Evolutionary conservation across 2,797 vertebrate genomes (phyloP), one percentile per base, ranked within the genome.

Genomic region (Chelon labrosus): DNA sequence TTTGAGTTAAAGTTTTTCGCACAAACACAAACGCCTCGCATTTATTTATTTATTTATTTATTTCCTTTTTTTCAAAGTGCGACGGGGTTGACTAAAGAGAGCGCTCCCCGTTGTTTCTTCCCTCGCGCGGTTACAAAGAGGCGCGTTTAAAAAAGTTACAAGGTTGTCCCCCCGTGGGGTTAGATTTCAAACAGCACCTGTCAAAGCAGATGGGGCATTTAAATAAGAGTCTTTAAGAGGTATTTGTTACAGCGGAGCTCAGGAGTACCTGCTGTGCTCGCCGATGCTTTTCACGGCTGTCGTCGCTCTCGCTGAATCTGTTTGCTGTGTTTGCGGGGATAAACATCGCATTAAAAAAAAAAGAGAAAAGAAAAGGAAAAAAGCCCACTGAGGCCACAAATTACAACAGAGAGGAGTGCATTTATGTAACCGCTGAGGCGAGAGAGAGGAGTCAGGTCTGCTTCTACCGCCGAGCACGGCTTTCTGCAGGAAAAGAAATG

Each of bases 141-240:
- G 88, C 85, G 88, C 85, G 85, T 93, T 31, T 31, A 90, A 92
- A 94, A 94, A 93, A 94, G 93, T 94, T 93, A 91, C 87, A 91
- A 89, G 93, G 91, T 92, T 92, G 88, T 93, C 94, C 93, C 31
- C 94, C 94, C 87, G 92, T 93, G 95, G 94, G 92, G 91, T 89
- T 90, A 91, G 87, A 92, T 93, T 92, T 92, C 88, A 94, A 94
- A 92, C 93, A 91, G 92, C 95, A 95, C 95, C 95, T 95, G 95
- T 92, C 92, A 94, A 94, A 95, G 93, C 95, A 95, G 95, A 95
- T 95, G 95, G 95, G 92, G 91, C 91, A 92, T 93, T 93, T 93
- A 93, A 94, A 93, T 91, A 93, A 89, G 91, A 90, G 91, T 93
- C 90, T 94, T 94, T 90, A 87, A 88, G 93, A 94, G 94, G 94